Evolutionary conservation across 2,797 vertebrate species (phyloP), one percentile per base, ranked within the genome.

Genomic region (Morelia viridis): DNA sequence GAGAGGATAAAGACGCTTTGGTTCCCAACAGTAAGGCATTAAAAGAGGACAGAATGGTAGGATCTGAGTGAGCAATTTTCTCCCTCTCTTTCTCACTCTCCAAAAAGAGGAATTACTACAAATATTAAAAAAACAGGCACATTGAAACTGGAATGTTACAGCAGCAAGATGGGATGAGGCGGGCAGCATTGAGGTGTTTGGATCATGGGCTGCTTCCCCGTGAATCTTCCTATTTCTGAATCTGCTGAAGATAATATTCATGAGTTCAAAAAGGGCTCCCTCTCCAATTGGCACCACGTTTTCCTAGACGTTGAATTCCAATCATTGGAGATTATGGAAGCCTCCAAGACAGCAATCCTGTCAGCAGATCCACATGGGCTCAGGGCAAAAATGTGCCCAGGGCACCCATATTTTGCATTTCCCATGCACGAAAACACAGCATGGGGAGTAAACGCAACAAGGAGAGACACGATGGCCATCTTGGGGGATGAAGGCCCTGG

Each of bases 1-100:
- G 31, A 3, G 4, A 46, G 28, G 8, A 22, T 13, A 56, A 64
- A 94, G 92, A 93, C 90, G 90, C 26, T 92, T 91, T 93, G 95
- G 95, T 94, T 94, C 94, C 96, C 95, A 96, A 90, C 93, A 93
- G 92, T 93, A 96, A 98, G 97, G 97, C 97, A 97, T 97, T 95
- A 93, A 85, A 89, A 58, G 90, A 87, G 24, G 19, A 58, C 5
- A 71, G 24, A 58, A n/a, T 10, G 1, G 11, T 6, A 24, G 83
- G 41, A 4, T 0, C 89, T 0, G 0, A 24, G 5, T 1, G 1
- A 58, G 91, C 19, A 50, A 71, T 89, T 94, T 76, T 50, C 15
- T 31, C 2, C 26, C 2, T 76, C 17, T 46, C 71, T 19, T 80
- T 24, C 71, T 80, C 68, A 4, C 35, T 28, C 26, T 56, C 80